Evolutionary conservation across 2,888 invertebrate genomes (phyloP).

Genomic region (Ochropleura leucogaster): DNA sequence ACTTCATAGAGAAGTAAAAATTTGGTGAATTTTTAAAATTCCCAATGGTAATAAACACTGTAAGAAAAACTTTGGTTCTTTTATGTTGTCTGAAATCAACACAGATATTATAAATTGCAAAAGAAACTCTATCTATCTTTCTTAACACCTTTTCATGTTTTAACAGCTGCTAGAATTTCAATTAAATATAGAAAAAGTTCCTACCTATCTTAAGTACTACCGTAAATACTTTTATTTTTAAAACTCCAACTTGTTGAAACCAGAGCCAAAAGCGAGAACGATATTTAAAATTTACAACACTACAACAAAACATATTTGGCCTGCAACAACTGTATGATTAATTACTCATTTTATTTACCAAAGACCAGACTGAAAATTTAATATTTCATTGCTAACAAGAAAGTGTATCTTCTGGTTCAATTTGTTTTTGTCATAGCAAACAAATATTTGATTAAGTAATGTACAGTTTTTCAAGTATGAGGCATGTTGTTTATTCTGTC

Average conservation of each 20-base stretch:
- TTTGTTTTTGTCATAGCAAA: conserved; percentile 22
- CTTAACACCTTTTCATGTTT: background rate
- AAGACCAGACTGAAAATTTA: background rate
- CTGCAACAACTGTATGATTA: background rate
- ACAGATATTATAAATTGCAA: background rate
- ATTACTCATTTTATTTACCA: conserved; percentile 12
- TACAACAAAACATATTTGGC: background rate
- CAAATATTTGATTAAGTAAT: conserved; percentile 13
- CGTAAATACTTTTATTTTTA: background rate
- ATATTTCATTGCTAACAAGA: conserved; percentile 8
- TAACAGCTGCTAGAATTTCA: background rate
- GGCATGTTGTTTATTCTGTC: conserved; percentile 12
- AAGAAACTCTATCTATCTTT: background rate
- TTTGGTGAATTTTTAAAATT: background rate
- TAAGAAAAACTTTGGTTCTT: background rate
- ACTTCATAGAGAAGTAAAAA: background rate
- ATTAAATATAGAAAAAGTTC: background rate
- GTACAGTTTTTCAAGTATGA: background rate
- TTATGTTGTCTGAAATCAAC: background rate
- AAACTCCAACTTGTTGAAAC: background rate
- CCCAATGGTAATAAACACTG: background rate
- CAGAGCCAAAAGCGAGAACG: background rate
- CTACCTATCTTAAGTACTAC: background rate
- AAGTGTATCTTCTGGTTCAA: background rate
- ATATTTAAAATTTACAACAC: background rate